phyloP scores from a whole-genome alignment of 2,797 vertebrate genomes.

The Catostomus latipinnis region DNA sequence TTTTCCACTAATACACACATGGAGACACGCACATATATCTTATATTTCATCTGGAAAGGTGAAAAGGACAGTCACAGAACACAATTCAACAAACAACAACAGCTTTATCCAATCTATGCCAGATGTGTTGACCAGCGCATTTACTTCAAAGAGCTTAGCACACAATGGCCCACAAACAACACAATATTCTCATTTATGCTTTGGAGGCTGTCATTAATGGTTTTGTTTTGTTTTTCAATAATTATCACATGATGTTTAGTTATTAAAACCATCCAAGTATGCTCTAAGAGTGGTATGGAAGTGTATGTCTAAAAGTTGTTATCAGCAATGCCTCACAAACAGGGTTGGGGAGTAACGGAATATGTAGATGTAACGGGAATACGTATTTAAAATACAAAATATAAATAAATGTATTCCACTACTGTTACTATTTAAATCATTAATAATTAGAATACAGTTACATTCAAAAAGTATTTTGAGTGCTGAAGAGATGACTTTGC shows the following conservation, averaged over 20 bases:
- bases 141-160: constrained; percentile 36
- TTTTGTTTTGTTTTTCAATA: constrained; percentile 27
- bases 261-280: constrained; percentile 7
- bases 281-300: too few relatives aligned
- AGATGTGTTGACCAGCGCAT: constrained; percentile 59
- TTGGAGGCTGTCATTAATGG: constrained; percentile 5
- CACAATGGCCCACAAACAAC: neutral
- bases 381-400: too few relatives aligned
- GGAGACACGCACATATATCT: constrained; percentile 30
- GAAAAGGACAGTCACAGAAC: constrained; percentile 22
- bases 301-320: too few relatives aligned
- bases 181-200: constrained; percentile 34
- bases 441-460: too few relatives aligned
- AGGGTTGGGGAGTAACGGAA: too few relatives aligned
- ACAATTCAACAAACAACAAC: constrained; percentile 60
- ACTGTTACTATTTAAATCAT: too few relatives aligned
- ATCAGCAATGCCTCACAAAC: too few relatives aligned
- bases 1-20: neutral
- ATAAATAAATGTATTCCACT: too few relatives aligned
- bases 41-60: neutral
- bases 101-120: constrained; percentile 58
- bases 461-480: too few relatives aligned
- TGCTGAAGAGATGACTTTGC: too few relatives aligned
- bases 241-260: constrained; percentile 12
- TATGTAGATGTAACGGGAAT: too few relatives aligned